phyloP scores from a whole-genome alignment of 2,888 invertebrate genomes.

The Eupelmus urozonus region DNA sequence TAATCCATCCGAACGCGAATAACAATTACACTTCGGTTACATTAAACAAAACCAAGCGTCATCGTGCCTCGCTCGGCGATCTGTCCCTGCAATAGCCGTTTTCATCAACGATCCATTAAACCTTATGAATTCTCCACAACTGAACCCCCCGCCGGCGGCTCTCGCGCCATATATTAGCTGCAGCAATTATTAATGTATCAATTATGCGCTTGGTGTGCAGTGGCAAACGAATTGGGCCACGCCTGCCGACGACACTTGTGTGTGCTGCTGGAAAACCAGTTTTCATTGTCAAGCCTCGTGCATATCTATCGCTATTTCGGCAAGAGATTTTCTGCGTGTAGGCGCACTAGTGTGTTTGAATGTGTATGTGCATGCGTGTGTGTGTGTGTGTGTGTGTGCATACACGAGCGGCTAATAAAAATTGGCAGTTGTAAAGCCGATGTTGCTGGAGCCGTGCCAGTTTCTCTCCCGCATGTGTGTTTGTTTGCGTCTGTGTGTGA shows the following conservation, averaged over 20 bases:
- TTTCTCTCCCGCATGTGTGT: not conserved
- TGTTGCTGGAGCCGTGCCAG: not conserved
- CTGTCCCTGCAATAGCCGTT: no score
- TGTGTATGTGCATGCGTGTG: not conserved
- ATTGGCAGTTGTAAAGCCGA: slow-evolving; percentile 9
- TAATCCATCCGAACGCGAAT: no score
- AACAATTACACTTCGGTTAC: no score
- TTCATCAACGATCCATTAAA: not conserved
- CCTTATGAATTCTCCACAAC: not conserved
- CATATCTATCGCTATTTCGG: no score
- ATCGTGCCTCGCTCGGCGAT: no score
- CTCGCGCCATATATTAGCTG: not conserved
- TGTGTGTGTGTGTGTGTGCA: not conserved
- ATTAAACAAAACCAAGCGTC: no score
- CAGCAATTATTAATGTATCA: slow-evolving; percentile 1
- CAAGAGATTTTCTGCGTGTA: no score
- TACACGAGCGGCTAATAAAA: slow-evolving; percentile 10
- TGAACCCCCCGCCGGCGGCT: no score
- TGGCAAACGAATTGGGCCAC: no score
- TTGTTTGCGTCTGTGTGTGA: not conserved
- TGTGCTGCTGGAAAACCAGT: not conserved
- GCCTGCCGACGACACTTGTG: not conserved
- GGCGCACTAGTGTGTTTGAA: no score
- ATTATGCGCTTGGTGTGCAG: not conserved
- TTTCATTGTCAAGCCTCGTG: no score